Conservation (phyloP, 1,140 invertebrate species). For the Globodera rostochiensis region DNA sequence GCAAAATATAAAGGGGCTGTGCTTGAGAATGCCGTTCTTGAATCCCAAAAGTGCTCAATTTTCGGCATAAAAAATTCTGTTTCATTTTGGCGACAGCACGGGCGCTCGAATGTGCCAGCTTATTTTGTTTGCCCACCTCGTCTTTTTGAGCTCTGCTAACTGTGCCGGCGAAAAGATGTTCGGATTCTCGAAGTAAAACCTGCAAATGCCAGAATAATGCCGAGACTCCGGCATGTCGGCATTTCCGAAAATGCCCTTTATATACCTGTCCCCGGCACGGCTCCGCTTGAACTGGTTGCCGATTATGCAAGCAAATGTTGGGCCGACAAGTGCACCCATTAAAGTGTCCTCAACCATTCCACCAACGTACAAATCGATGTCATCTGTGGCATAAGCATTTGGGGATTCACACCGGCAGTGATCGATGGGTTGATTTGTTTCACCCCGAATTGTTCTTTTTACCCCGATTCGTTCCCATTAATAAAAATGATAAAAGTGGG, state of each 20-base stretch:
- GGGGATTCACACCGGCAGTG: too few species aligned
- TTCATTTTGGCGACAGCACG: too few species aligned
- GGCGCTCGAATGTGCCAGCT: too few species aligned
- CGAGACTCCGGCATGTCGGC: too few species aligned
- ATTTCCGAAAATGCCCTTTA: background rate
- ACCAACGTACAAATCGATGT: conserved; percentile 92
- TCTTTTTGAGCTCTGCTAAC: conserved; percentile 72
- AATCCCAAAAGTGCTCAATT: too few species aligned
- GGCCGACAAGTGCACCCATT: conserved; percentile 69
- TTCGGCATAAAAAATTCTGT: too few species aligned
- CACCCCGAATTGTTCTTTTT: too few species aligned
- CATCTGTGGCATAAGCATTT: conserved; percentile 69
- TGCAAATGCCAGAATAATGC: conserved; percentile 25
- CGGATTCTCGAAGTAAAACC: conserved; percentile 91
- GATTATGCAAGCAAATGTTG: conserved; percentile 88
- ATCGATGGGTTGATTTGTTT: too few species aligned
- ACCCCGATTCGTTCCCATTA: too few species aligned
- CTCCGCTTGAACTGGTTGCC: conserved; percentile 83
- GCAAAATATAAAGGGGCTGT: background rate
- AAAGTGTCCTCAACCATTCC: conserved; percentile 73
- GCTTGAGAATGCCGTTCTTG: too few species aligned
- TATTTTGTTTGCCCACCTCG: background rate
- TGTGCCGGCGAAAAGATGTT: conserved; percentile 78
- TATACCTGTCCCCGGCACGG: conserved; percentile 72
- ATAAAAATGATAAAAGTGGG: too few species aligned